Base-by-base conservation (phyloP, 64 coral and sea anemone genomes). In the Porites lutea region DNA sequence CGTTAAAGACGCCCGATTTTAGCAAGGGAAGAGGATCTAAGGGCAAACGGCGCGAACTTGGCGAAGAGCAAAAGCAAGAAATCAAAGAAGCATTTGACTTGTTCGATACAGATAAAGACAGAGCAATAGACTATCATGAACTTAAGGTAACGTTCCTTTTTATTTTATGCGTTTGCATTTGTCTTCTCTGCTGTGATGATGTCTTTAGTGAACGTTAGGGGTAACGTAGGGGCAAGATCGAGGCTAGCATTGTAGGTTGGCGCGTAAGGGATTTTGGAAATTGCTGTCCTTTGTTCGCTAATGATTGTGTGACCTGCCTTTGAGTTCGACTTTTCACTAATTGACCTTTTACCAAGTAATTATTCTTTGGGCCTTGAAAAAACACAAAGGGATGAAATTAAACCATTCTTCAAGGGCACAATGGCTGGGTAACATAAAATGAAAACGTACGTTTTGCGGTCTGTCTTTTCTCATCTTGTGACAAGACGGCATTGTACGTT, bases 51-150 rank as follows among this genome's bases (percentile, higher is more conserved):
- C 91, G 94, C 44, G 97, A 99, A 52, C 88, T 99, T 7, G 97
- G 97, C 2, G 97, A 99, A 79, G 97, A 99, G 16, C 97, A 99
- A 78, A 99, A 96, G 61, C 97, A 99, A 99, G 97, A 99, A 88
- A 99, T 99, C 72, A 96, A 96, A 88, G 97, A 99, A 62, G 97
- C 97, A 49, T 99, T 99, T 62, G 93, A 99, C 78, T 75, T 99
- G 16, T 99, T 99, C 84, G 97, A 99, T 78, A 99, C 97, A 14
- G 97, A 99, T 49, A 99, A 99, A 91, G 97, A 99, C 77, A 84
- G 89, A 65, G 91, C 97, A 4, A 99, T 99, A 79, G 97, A 99
- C 74, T 99, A 99, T 53, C 97, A 99, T 53, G 97, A 99, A 73
- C 86, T 99, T 55, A 99, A 99, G 94, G 97, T 99, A 92, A 86